These are phyloP conservation scores for Prunella strophiata DNA, from an alignment of 2,797 vertebrate genomes.

Conservation along the genomic window DNA sequence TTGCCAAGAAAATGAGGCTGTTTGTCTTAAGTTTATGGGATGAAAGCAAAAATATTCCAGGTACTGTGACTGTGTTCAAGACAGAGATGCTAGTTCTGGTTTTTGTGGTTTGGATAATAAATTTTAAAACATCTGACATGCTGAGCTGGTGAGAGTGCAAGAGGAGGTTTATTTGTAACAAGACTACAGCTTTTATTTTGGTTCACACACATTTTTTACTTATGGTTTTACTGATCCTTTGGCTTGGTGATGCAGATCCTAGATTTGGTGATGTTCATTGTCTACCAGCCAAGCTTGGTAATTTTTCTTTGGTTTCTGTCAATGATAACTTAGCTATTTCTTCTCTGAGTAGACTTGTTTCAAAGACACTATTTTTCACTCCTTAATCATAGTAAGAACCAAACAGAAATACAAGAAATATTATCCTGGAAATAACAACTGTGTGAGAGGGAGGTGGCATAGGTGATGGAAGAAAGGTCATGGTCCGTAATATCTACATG, in stretches of 20 bases:
- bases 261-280: background rate
- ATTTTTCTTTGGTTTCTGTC: background rate
- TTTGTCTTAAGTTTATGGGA: background rate
- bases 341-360: background rate
- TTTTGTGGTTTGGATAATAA: background rate
- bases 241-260: background rate
- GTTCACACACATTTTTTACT: background rate
- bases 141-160: background rate
- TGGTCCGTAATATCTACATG: accelerated
- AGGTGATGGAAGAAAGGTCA: background rate
- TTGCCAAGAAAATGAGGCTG: slow-evolving; percentile 1
- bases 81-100: background rate
- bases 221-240: background rate
- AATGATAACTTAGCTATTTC: background rate
- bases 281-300: background rate
- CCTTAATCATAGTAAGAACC: background rate
- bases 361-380: background rate
- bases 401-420: background rate
- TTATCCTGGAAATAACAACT: background rate
- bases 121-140: background rate
- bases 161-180: background rate
- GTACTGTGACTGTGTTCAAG: background rate
- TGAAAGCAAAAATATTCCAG: slow-evolving; percentile 6
- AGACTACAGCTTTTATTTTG: background rate
- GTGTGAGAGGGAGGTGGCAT: background rate